Evolutionary conservation across 2,113 vertebrate species (phyloP), one percentile per base, ranked within the genome.

Genomic region (Leiothrix lutea): DNA sequence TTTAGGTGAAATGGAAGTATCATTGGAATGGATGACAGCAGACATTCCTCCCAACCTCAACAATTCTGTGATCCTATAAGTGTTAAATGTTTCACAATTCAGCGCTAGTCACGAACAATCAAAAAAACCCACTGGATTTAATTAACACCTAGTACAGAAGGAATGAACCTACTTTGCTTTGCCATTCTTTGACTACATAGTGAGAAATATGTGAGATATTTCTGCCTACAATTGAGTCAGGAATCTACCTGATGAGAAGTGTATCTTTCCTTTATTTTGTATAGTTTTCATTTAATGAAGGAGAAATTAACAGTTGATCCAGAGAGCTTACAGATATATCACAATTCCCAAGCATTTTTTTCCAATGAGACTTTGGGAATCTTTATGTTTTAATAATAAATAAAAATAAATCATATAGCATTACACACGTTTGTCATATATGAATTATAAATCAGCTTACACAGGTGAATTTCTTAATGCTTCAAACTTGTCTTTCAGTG

Each of bases 281-380:
- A 82, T 61, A 62, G 12, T 36, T 91, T 92, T 66, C 35, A 72
- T 65, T 91, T 85, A 88, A 64, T 81, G 67, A 92, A 94, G 77
- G 71, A 94, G 79, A 88, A 94, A 95, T 90, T 95, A 94, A 94
- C 9, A 95, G 56, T 35, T 94, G 80, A 84, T 88, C 42, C 50
- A 79, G 18, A 74, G 40, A 95, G 25, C 28, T 20, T 80, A 62
- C 92, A 95, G 15, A 92, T 92, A 90, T 57, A 61, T 38, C 81
- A 97, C 67, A 72, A 86, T 29, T 80, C 84, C 93, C 61, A 93
- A 81, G 25, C 65, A 42, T 73, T 95, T 82, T 47, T 48, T 95
- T 53, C 22, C 84, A 48, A 20, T 79, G 14, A 75, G 50, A 36
- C 20, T 88, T 57, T 64, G 25, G 28, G 20, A 6, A 40, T 85